Evolutionary conservation across 64 coral and sea anemone genomes (phyloP).

Genomic region (Hydrozoanthus tunicans): DNA sequence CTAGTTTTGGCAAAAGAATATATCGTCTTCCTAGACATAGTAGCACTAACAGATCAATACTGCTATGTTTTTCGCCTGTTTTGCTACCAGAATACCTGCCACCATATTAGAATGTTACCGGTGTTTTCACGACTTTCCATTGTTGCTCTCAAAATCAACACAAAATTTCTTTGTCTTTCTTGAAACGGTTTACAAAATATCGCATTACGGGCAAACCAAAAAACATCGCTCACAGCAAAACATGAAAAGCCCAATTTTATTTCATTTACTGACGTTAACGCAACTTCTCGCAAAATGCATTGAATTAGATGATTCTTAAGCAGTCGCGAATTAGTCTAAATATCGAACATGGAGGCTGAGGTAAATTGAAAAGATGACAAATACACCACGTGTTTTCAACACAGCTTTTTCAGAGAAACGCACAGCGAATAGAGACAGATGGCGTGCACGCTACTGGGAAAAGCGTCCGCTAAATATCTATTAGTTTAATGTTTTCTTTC

Average conservation of each 20-base stretch:
- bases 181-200: conserved; percentile 46
- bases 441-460: too few relatives aligned
- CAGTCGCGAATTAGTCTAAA: neutral
- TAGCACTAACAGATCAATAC: too few relatives aligned
- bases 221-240: neutral
- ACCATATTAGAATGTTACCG: neutral
- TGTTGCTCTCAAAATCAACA: conserved; percentile 24
- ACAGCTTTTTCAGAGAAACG: neutral
- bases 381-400: conserved; percentile 10
- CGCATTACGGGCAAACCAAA: neutral
- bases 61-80: neutral
- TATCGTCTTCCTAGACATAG: too few relatives aligned
- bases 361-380: neutral
- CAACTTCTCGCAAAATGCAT: neutral
- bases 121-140: neutral
- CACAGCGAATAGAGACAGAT: neutral
- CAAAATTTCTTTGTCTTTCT: conserved; percentile 27
- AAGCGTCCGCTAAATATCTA: neutral
- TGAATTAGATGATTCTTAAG: neutral
- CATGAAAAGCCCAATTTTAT: neutral
- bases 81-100: neutral
- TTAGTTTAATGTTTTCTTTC: neutral
- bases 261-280: neutral
- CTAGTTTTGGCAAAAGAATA: too few relatives aligned
- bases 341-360: neutral